Evolutionary conservation across 2,113 vertebrate genomes (phyloP), one percentile per base, ranked within the genome.

Genomic region (Nothocercus nigrocapillus): DNA sequence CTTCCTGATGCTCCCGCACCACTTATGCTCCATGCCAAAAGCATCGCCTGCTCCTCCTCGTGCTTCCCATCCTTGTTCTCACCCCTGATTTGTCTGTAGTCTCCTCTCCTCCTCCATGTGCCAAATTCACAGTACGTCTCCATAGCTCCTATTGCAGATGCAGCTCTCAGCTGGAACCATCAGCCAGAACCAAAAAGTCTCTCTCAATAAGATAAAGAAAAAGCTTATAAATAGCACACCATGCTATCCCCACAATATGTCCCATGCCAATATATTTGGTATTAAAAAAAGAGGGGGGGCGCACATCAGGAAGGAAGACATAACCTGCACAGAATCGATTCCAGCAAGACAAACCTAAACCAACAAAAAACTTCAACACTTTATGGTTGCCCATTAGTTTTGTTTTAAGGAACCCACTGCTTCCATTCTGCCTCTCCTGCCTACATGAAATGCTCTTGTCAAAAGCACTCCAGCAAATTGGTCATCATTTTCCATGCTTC

Each of bases 201-300:
- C 44, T 83, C 36, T 49, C 18, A 2, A 24, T 51, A 27, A 68
- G 85, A 49, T 7, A 49, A 42, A 83, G 30, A 34, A 28, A 69
- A 38, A 76, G 18, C 27, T 73, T 34, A 47, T 30, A 28, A 74
- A 62, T 24, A 58, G 15, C 8, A 22, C 4, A 12, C 13, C 0
- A 1, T 58, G 44, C 25, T 40, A 44, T 30, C 75, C 2, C 2
- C 0, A 17, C 4, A 70, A 3, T 7, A 15, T 8, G 9, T 22
- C 28, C 74, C 49, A 1, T 17, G 13, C 28, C 32, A 49, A 63
- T 12, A 13, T 13, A 40, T 9, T 9, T 1, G 20, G 45, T 53
- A 44, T 8, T 5, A 21, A 51, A 28, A 62, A 40, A 76, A 47
- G 36, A 36, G 36, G 36, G 36, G 36, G 36, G 8, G 59, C n/a